Conservation (phyloP, 2,113 vertebrate species). For the Crotophaga sulcirostris region DNA sequence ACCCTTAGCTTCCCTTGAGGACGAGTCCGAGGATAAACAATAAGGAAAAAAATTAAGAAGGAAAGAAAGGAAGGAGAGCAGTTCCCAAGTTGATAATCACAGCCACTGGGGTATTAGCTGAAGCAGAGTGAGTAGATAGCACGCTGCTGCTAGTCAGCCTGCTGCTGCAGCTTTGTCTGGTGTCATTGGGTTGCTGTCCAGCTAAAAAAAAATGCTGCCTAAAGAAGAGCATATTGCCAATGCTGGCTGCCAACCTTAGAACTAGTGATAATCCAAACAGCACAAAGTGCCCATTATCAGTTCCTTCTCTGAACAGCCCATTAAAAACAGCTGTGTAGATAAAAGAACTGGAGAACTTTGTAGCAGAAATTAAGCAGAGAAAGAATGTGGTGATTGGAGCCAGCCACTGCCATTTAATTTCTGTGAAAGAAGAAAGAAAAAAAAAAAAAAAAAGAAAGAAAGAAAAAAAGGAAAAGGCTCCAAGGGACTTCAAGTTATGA, state of each 20-base stretch:
- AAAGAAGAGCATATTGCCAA: conserved; percentile 64
- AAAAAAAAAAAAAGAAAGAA: background rate
- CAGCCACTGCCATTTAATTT: conserved; percentile 55
- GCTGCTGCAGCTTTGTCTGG: conserved; percentile 27
- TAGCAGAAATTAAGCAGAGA: conserved; percentile 58
- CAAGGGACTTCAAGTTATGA: conserved; percentile 54
- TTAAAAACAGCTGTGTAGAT: conserved; percentile 74
- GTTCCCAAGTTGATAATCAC: background rate
- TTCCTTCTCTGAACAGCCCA: conserved; percentile 68
- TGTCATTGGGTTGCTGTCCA: conserved; percentile 60
- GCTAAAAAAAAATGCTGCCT: conserved; percentile 41
- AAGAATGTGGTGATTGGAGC: conserved; percentile 36
- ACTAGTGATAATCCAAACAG: conserved; percentile 68
- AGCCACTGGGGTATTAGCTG: background rate
- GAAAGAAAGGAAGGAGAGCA: background rate
- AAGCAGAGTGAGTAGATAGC: background rate
- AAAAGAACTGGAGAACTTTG: conserved; percentile 69
- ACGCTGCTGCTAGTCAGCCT: background rate
- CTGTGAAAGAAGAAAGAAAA: background rate
- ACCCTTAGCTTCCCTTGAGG: background rate
- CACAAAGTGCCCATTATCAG: conserved; percentile 73
- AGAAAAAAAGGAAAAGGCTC: background rate
- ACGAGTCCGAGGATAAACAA: background rate
- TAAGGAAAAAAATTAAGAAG: background rate
- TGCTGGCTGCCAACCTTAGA: conserved; percentile 62